Evolutionary conservation across 1,140 invertebrate genomes (phyloP).

Genomic region (Anthonomus grandis): DNA sequence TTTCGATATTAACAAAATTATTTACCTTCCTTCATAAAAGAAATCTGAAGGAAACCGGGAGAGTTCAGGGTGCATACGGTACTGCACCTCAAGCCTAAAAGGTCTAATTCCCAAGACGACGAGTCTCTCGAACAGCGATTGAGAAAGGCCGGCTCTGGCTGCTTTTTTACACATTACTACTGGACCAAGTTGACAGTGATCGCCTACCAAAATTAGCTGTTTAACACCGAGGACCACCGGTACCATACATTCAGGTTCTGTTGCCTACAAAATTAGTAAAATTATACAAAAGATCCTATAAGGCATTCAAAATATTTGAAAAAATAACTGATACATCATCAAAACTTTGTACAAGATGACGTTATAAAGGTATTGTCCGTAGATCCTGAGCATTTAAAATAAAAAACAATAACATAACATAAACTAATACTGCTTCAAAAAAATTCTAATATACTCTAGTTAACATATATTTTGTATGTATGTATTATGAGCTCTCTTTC

Average conservation of each 20-base stretch:
- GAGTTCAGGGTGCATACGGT: conserved; percentile 97
- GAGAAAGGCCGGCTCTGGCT: conserved; percentile 91
- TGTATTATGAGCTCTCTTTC: too few relatives aligned
- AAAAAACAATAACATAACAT: too few relatives aligned
- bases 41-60: conserved; percentile 98
- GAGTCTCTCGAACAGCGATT: conserved; percentile 95
- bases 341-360: neutral
- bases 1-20: conserved; percentile 60
- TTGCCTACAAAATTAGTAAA: conserved; percentile 59
- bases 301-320: conserved; percentile 5
- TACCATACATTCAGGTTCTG: conserved; percentile 81
- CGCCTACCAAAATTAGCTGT: conserved; percentile 93
- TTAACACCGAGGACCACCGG: conserved; percentile 97
- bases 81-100: conserved; percentile 96
- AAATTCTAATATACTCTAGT: too few relatives aligned
- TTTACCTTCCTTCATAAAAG: conserved; percentile 89
- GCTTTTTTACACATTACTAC: conserved; percentile 99
- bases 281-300: too few relatives aligned
- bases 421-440: too few relatives aligned
- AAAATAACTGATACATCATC: conserved; percentile 2
- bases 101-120: conserved; percentile 95
- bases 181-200: conserved; percentile 98
- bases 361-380: too few relatives aligned
- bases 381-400: too few relatives aligned
- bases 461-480: too few relatives aligned